Conservation (phyloP, 2,888 invertebrate species). For the Ichneumoninae sp. region DNA sequence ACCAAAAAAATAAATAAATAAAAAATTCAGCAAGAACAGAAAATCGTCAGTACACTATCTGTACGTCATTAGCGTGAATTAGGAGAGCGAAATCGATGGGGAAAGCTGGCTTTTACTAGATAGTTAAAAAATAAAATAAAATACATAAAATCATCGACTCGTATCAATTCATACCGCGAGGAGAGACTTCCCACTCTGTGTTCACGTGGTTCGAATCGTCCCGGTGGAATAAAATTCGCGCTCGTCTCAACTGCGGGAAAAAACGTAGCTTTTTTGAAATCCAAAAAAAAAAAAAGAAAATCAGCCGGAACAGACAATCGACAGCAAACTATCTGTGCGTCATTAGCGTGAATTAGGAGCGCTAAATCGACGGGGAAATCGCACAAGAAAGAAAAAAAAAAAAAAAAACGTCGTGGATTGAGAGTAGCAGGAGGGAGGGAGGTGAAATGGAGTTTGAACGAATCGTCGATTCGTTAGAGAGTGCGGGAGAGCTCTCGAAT, state of each 20-base stretch:
- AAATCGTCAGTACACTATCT: constrained; percentile 16
- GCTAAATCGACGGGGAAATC: constrained; percentile 19
- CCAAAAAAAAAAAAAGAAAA: not conserved
- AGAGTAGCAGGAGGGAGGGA: constrained; percentile 27
- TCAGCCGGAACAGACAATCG: not conserved
- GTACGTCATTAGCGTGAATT: constrained; percentile 38
- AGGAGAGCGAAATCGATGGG: constrained; percentile 19
- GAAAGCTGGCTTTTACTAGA: constrained; percentile 7
- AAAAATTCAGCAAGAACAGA: not conserved
- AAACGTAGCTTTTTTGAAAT: not conserved
- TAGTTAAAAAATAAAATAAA: constrained; percentile 20
- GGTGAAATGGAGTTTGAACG: constrained; percentile 66
- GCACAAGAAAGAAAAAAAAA: constrained; percentile 25
- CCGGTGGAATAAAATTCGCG: constrained; percentile 39
- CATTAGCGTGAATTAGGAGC: constrained; percentile 40
- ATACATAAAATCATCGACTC: not conserved
- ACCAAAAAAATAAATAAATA: not conserved
- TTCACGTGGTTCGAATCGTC: constrained; percentile 17
- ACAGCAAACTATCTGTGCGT: constrained; percentile 18
- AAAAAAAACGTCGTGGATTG: constrained; percentile 18
- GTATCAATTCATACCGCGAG: no score
- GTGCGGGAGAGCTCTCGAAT: constrained; percentile 55
- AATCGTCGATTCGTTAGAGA: constrained; percentile 66
- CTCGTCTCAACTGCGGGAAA: not conserved
- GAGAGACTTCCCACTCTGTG: no score